Base-by-base conservation (phyloP, 2,113 vertebrate genomes). In the Vanacampus margaritifer region DNA sequence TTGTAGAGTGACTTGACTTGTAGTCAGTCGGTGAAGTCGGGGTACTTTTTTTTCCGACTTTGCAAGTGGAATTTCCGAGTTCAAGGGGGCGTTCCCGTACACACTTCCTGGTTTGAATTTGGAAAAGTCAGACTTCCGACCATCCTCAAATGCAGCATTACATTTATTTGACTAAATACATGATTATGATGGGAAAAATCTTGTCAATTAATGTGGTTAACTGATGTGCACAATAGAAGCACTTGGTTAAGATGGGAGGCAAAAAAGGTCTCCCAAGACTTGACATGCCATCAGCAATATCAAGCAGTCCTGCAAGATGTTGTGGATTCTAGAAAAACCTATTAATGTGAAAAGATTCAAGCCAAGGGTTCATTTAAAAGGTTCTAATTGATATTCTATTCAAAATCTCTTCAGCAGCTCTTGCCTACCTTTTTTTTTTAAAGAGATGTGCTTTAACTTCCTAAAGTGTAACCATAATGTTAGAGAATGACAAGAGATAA, bases 391-490 rank as follows among this genome's bases (percentile, higher is more conserved):
- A n/a, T n/a, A n/a, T n/a, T n/a, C n/a, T n/a, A n/a, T 67, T 37
- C 36, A 37, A 60, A 64, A 63, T 72, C 60, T 60, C 50, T 72
- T 4, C 16, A 62, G 11, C 67, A 11, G 41, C 46, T 46, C 50
- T 62, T 56, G 46, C 41, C 19, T 32, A 21, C 53, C 61, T 70
- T 64, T 73, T 79, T 60, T 16, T 48, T 28, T 72, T 64, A 78
- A 70, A 83, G 39, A 82, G 78, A 86, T 65, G 75, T 71, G 70
- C 64, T 60, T 81, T 80, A 73, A 67, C 68, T 78, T 78, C 71
- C 72, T 65, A 80, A 75, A 79, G 79, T 80, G 75, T 64, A 79
- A 83, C 81, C 79, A 82, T 75, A 88, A 86, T 80, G 74, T 65
- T 58, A 50, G 77, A 65, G 74, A 78, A 79, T 82, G 84, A 88